Percentiles rank a stretch among this genome's conserved stretches.
Evolutionary conservation across 1,140 invertebrate genomes (phyloP).

Genomic region (Atopsyche davidsoni): DNA sequence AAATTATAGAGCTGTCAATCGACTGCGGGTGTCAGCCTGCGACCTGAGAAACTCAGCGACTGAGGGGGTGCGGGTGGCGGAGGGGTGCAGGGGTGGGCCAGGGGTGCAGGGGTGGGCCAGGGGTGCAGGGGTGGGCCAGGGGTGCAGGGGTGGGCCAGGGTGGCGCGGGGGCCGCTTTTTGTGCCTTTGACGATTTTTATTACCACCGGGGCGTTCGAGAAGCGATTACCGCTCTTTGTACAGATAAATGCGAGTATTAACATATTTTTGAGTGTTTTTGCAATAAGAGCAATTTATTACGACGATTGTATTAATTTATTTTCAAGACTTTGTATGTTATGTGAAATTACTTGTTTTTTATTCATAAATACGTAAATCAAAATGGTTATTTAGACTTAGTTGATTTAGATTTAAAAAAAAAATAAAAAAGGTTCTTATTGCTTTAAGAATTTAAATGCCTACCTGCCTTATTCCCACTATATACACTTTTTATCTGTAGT

Average conservation of each 20-base stretch:
- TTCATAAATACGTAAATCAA: no score
- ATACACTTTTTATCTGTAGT: no score
- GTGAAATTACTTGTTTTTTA: no score
- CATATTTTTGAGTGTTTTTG: no score
- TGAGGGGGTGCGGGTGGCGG: background rate
- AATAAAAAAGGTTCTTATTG: no score
- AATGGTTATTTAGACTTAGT: no score
- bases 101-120: background rate
- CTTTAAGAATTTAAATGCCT: no score
- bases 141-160: background rate
- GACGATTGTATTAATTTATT: no score
- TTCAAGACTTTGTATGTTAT: background rate
- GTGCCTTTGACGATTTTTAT: conserved; percentile 11
- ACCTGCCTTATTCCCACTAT: no score
- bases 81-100: background rate
- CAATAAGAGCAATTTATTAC: no score
- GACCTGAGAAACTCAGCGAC: conserved; percentile 15
- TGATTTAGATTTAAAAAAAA: no score
- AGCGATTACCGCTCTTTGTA: conserved; percentile 16
- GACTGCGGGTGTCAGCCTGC: conserved; percentile 16
- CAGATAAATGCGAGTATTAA: no score
- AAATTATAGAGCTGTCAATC: conserved; percentile 30
- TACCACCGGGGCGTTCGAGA: conserved; percentile 11
- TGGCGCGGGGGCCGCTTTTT: conserved; percentile 8
- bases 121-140: conserved; percentile 5